Conservation (phyloP, 2,888 invertebrate genomes). For the Tricholauxania praeusta region DNA sequence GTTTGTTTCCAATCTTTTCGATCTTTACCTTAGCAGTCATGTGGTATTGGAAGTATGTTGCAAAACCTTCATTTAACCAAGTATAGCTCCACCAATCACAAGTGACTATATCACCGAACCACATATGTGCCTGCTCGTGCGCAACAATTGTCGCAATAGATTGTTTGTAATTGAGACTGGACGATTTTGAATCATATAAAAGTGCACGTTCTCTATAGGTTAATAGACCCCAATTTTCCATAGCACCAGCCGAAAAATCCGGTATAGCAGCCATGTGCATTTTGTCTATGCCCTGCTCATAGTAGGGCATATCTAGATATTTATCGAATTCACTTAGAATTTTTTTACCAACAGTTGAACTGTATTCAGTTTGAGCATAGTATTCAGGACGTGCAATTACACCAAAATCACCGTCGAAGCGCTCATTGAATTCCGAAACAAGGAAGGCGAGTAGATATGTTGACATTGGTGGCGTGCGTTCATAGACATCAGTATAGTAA, state of each 20-base stretch:
- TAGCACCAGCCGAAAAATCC: slow-evolving; percentile 86
- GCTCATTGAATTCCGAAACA: slow-evolving; percentile 72
- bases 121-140: slow-evolving; percentile 78
- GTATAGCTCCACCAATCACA: slow-evolving; percentile 78
- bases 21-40: slow-evolving; percentile 57
- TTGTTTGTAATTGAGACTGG: slow-evolving; percentile 58
- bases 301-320: slow-evolving; percentile 79
- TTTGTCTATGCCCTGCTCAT: slow-evolving; percentile 75
- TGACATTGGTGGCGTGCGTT: slow-evolving; percentile 74
- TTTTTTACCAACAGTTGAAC: slow-evolving; percentile 78
- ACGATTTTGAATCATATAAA: slow-evolving; percentile 57
- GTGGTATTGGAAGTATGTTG: slow-evolving; percentile 60
- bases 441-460: slow-evolving; percentile 85
- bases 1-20: no score
- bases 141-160: slow-evolving; percentile 71
- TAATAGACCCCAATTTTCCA: slow-evolving; percentile 95
- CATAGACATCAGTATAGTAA: slow-evolving; percentile 55
- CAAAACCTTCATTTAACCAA: slow-evolving; percentile 82
- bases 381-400: slow-evolving; percentile 62
- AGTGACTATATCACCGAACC: slow-evolving; percentile 83
- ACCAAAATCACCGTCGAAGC: slow-evolving; percentile 52
- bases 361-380: slow-evolving; percentile 72
- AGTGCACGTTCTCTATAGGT: slow-evolving; percentile 69
- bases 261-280: slow-evolving; percentile 90
- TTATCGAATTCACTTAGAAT: slow-evolving; percentile 77